Percentiles rank a stretch among this genome's conserved stretches.
Evolutionary conservation across 2,888 invertebrate genomes (phyloP).

Genomic region (Andrena flavipes): DNA sequence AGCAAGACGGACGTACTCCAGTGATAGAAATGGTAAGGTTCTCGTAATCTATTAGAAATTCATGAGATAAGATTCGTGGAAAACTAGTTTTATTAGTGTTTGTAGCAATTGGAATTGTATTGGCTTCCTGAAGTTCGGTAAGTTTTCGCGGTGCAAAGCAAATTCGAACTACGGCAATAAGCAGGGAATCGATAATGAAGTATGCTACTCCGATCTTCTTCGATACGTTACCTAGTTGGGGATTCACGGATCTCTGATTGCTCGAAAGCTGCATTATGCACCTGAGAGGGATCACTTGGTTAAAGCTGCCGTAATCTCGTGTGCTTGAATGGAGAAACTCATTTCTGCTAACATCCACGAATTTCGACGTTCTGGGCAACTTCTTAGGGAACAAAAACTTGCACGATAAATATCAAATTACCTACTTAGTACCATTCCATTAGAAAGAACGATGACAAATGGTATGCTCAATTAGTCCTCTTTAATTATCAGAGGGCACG

Average conservation of each 20-base stretch:
- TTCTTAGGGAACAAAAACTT: not conserved
- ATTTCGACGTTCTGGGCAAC: not conserved
- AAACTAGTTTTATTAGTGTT: not conserved
- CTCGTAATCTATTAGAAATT: no score
- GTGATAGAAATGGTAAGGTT: no score
- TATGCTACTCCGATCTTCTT: slow-evolving; percentile 28
- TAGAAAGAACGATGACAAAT: no score
- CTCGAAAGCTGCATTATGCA: slow-evolving; percentile 26
- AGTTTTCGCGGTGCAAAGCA: not conserved
- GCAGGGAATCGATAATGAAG: slow-evolving; percentile 34
- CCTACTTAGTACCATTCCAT: no score
- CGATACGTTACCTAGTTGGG: slow-evolving; percentile 16
- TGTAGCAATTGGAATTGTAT: not conserved
- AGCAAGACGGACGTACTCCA: no score
- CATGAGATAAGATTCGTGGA: no score
- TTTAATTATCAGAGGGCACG: no score
- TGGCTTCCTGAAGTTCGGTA: not conserved
- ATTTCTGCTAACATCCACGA: slow-evolving; percentile 15
- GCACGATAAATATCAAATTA: no score
- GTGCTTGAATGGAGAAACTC: slow-evolving; percentile 7
- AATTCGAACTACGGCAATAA: slow-evolving; percentile 20
- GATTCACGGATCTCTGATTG: slow-evolving; percentile 36
- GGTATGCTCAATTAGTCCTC: no score
- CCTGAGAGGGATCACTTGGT: slow-evolving; percentile 19
- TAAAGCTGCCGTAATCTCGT: slow-evolving; percentile 21